Conservation (phyloP, 1,140 invertebrate species). For the Dufourea novaeangliae region DNA sequence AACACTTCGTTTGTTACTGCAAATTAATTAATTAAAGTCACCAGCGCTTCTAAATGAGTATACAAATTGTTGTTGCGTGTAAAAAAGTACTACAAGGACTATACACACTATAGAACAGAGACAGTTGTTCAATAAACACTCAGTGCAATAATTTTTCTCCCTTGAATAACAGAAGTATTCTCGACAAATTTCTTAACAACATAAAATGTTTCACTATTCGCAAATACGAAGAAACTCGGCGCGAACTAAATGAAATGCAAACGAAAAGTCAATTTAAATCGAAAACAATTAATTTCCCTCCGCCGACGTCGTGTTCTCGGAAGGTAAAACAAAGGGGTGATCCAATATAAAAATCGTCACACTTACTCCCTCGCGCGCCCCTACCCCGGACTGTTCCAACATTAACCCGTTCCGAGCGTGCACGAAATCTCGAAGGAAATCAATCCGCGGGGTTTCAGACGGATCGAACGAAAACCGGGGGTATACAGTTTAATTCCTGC, state of each 20-base stretch:
- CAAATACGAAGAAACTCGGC: not conserved
- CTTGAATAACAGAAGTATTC: too few relatives aligned
- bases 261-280: not conserved
- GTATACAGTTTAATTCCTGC: conserved; percentile 52
- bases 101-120: too few relatives aligned
- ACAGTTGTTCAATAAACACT: too few relatives aligned
- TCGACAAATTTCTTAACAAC: too few relatives aligned
- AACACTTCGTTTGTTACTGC: too few relatives aligned
- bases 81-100: too few relatives aligned
- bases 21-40: too few relatives aligned
- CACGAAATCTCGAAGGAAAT: conserved; percentile 11
- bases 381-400: not conserved
- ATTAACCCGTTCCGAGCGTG: not conserved
- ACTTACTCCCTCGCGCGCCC: not conserved
- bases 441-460: not conserved
- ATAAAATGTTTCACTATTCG: too few relatives aligned
- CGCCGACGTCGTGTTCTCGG: not conserved
- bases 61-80: too few relatives aligned
- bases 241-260: not conserved
- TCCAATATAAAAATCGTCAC: conserved; percentile 12
- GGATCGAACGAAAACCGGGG: not conserved
- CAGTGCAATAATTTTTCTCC: too few relatives aligned
- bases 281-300: conserved; percentile 2
- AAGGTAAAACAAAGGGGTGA: not conserved
- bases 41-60: too few relatives aligned